A percentile compares a stretch with the other conserved stretches of the same genome.
Conservation (phyloP, 1,140 invertebrate genomes). For the Octopus sinensis region DNA sequence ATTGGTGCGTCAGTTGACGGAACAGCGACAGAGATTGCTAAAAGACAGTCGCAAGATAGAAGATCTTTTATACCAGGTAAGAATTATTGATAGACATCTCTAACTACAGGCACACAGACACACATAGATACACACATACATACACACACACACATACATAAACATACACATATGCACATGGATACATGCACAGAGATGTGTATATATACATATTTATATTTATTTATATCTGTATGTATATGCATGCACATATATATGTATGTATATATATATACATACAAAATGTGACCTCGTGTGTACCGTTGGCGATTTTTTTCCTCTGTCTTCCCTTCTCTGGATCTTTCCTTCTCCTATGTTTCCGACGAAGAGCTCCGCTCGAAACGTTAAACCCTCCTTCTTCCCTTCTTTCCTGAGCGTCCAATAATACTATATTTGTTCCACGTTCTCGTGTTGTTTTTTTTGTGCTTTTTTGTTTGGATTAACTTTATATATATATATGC, state of each 20-base stretch:
- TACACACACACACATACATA: neutral
- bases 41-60: constrained; percentile 37
- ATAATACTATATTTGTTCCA: too few relatives aligned
- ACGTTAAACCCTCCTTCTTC: too few relatives aligned
- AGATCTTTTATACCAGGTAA: constrained; percentile 33
- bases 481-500: too few relatives aligned
- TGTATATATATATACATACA: neutral
- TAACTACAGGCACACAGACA: too few relatives aligned
- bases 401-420: too few relatives aligned
- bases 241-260: neutral
- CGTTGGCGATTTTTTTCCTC: too few relatives aligned
- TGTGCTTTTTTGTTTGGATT: too few relatives aligned
- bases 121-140: neutral
- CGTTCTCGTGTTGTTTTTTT: too few relatives aligned
- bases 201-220: neutral
- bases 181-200: neutral
- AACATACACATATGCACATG: neutral
- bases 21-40: constrained; percentile 36
- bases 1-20: constrained; percentile 31
- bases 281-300: too few relatives aligned
- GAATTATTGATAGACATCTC: neutral
- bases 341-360: too few relatives aligned
- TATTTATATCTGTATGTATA: neutral
- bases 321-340: too few relatives aligned
- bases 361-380: too few relatives aligned